Percentiles rank a stretch among this genome's conserved stretches.
Conservation (phyloP, 2,113 vertebrate species). For the Rousettus leschenaultii region DNA sequence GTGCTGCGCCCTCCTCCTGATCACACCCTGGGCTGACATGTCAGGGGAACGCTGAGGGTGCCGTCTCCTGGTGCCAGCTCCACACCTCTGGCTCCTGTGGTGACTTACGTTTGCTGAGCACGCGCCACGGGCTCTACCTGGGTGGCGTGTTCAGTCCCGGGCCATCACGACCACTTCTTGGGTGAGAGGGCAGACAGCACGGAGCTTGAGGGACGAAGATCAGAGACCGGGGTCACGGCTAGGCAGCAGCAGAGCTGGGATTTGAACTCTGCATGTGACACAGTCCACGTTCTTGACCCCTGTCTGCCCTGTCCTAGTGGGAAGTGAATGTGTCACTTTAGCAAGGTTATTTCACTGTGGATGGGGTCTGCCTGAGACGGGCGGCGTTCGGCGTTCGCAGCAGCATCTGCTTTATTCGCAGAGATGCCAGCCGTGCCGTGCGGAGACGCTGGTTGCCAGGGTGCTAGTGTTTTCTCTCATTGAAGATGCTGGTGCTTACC, state of each 20-base stretch:
- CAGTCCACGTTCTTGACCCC: not conserved
- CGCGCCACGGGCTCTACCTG: accelerated
- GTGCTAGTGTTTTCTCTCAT: not conserved
- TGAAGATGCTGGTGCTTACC: accelerated
- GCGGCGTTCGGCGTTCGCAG: no score
- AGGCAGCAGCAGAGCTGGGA: not conserved
- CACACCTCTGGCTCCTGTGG: not conserved
- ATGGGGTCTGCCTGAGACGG: not conserved
- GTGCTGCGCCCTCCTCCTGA: not conserved
- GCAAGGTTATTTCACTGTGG: not conserved
- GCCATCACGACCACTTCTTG: not conserved
- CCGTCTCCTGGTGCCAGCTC: not conserved
- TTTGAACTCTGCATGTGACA: not conserved
- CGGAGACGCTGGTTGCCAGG: not conserved
- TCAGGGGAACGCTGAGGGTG: not conserved
- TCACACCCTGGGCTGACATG: not conserved
- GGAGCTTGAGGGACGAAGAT: no score
- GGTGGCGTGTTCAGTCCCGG: not conserved
- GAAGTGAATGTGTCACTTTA: not conserved
- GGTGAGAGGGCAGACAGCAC: not conserved
- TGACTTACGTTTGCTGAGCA: not conserved
- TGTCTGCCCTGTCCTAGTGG: no score
- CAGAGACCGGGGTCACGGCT: not conserved
- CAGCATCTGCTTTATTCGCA: not conserved
- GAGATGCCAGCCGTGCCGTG: accelerated